phyloP scores from a whole-genome alignment of 2,797 vertebrate genomes.

The Xiphophorus birchmanni region DNA sequence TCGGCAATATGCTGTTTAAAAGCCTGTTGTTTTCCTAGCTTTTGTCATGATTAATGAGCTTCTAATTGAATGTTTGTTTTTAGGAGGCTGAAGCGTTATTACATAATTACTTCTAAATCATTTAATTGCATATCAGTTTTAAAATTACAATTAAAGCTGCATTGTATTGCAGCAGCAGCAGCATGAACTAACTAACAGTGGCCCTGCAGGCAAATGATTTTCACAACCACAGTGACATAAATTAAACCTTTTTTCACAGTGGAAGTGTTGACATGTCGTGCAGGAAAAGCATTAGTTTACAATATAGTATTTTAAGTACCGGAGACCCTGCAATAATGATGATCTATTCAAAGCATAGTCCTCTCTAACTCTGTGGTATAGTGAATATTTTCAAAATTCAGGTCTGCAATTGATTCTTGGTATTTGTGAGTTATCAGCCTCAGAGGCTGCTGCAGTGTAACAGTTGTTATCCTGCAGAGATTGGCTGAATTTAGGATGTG shows the following conservation, averaged over 20 bases:
- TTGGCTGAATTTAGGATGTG: conserved; percentile 34
- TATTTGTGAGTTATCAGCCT: conserved; percentile 20
- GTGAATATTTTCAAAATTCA: conserved; percentile 12
- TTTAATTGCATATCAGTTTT: conserved; percentile 37
- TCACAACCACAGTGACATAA: conserved; percentile 4
- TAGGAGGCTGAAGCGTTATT: conserved; percentile 32
- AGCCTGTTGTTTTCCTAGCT: conserved; percentile 32
- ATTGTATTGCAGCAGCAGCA: conserved; percentile 19
- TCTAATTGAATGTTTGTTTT: conserved; percentile 46
- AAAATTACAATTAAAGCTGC: conserved; percentile 16
- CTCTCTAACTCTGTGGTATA: neutral
- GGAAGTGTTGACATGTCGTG: conserved; percentile 1
- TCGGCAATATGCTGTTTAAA: conserved; percentile 8
- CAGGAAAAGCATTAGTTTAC: neutral
- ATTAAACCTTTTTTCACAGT: conserved; percentile 14
- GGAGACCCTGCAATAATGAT: neutral
- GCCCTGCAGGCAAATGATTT: conserved; percentile 6
- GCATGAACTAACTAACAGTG: neutral
- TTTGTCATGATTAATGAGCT: conserved; percentile 32
- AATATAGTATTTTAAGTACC: conserved; percentile 4
- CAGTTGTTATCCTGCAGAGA: conserved; percentile 9
- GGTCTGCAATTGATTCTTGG: neutral
- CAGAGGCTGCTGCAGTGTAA: conserved; percentile 28
- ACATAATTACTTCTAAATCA: conserved; percentile 46
- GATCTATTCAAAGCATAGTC: conserved; percentile 7